Evolutionary conservation across 1,140 invertebrate genomes (phyloP), one percentile per base, ranked within the genome.

Genomic region (Tachypleus tridentatus): DNA sequence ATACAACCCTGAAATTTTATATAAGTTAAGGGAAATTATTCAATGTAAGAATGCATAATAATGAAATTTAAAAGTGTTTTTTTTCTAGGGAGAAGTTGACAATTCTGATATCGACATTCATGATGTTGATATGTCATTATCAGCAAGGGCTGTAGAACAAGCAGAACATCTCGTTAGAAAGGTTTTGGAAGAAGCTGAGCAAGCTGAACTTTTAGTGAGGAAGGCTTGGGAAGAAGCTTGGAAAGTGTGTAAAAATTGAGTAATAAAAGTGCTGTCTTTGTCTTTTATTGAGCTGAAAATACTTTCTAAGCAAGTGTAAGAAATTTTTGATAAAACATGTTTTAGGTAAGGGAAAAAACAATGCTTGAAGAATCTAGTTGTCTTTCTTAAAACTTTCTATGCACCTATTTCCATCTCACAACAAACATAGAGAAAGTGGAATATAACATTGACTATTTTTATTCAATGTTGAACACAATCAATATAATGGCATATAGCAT

Each of bases 81-180:
- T 48, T 56, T 49, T 61, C 57, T 48, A 61, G 10, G 61, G 59
- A 52, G 29, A 58, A 53, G 62, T 63, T 61, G 60, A 64, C 7
- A 60, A 66, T 49, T 60, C 64, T 52, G 66, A 64, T 54, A 54
- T 67, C 48, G 60, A 67, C 54, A 62, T 67, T 9, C 60, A 62
- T 59, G 64, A 64, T 51, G 63, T 64, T 50, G 60, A 67, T 49
- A 58, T 67, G 57, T 86, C 87, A 5, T 75, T 92, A 63, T 87
- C 88, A 9, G 87, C 91, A 70, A 88, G 89, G 75, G 92, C 91
- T 58, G 91, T 91, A 4, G 90, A 93, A 71, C 91, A 93, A 73
- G 93, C 93, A 2, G 93, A 97, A 76, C 91, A 94, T 75, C 91
- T 97, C 74, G 92, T 95, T 4, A 83, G 90, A 61, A 93, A 94